Percentiles rank a stretch among this genome's conserved stretches.
Evolutionary conservation across 1,140 invertebrate genomes (phyloP).

Genomic region (Sitophilus oryzae): DNA sequence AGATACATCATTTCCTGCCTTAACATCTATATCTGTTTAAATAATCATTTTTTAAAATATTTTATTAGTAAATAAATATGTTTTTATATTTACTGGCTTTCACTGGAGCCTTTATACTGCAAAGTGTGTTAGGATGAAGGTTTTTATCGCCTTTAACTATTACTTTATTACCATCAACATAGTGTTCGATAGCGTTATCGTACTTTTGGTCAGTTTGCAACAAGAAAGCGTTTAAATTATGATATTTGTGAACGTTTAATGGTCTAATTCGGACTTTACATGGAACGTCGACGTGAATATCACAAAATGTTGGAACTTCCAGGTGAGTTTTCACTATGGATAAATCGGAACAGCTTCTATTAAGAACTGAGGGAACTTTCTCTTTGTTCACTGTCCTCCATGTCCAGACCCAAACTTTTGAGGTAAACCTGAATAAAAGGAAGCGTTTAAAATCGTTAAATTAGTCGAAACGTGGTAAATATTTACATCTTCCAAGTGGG

Average conservation of each 20-base stretch:
- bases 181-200: constrained; percentile 21
- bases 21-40: constrained; percentile 34
- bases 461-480: too few relatives aligned
- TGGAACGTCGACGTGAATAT: constrained; percentile 25
- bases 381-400: not conserved
- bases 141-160: constrained; percentile 5
- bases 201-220: constrained; percentile 22
- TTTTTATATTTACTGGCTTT: constrained; percentile 37
- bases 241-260: constrained; percentile 26
- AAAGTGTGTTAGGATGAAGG: constrained; percentile 14
- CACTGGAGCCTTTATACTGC: constrained; percentile 29
- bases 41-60: too few relatives aligned
- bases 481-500: not conserved
- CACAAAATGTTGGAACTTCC: constrained; percentile 26
- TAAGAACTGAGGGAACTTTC: not conserved
- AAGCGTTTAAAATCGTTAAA: too few relatives aligned
- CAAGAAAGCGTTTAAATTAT: constrained; percentile 21
- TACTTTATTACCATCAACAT: constrained; percentile 23
- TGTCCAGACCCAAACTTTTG: not conserved
- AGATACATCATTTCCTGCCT: constrained; percentile 21
- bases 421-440: not conserved
- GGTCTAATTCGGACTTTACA: constrained; percentile 27
- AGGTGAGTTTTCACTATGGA: constrained; percentile 25
- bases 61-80: too few relatives aligned
- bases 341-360: constrained; percentile 17